Evolutionary conservation across 2,797 vertebrate genomes (phyloP).

Genomic region (Myotis findleyi): DNA sequence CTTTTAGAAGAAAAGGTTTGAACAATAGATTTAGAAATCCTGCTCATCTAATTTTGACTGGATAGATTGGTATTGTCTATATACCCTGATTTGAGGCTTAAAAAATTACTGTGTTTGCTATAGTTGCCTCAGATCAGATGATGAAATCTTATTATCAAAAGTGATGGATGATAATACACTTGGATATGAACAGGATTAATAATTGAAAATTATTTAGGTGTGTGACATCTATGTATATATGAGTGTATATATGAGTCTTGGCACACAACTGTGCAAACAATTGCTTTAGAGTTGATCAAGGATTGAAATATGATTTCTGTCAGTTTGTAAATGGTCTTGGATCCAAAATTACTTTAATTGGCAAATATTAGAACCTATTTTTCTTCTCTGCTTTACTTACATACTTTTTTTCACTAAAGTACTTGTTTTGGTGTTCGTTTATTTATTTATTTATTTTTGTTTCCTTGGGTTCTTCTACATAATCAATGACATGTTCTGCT

Average conservation of each 20-base stretch:
- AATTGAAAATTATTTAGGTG: neutral
- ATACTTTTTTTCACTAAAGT: neutral
- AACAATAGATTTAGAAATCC: constrained; percentile 3
- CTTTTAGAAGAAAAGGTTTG: constrained; percentile 18
- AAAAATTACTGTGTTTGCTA: neutral
- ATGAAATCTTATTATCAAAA: constrained; percentile 29
- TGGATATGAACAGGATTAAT: constrained; percentile 18
- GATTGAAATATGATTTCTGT: constrained; percentile 27
- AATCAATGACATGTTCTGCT: neutral
- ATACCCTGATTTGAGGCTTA: neutral
- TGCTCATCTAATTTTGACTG: neutral
- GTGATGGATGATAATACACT: neutral
- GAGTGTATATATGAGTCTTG: neutral
- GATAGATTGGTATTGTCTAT: neutral
- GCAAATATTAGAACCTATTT: neutral
- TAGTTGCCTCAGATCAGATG: constrained; percentile 22
- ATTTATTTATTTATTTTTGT: neutral
- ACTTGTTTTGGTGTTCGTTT: neutral
- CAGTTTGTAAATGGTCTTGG: neutral
- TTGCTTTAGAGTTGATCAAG: neutral
- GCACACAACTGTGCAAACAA: neutral
- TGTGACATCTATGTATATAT: neutral
- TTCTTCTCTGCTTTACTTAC: constrained; percentile 29
- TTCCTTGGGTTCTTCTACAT: neutral
- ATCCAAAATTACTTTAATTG: neutral